Percentiles rank a stretch among this genome's conserved stretches.
Evolutionary conservation across 2,888 invertebrate species (phyloP).

Genomic region (Cremastinae sp.): DNA sequence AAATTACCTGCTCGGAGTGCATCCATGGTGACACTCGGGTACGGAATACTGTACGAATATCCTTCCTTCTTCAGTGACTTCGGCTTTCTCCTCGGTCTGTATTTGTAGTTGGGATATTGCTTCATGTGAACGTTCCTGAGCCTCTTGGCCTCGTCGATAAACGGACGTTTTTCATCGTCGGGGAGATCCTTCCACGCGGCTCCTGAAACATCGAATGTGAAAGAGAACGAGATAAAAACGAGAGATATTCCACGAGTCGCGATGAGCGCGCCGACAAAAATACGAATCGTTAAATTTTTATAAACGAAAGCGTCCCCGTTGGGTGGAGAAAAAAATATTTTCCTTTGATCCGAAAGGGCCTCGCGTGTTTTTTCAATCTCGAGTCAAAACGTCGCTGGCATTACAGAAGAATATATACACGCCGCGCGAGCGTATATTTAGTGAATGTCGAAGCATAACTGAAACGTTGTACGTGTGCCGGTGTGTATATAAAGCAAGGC

Average conservation of each 20-base stretch:
- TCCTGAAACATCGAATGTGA: constrained; percentile 82
- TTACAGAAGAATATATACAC: neutral
- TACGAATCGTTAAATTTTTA: no score
- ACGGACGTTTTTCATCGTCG: constrained; percentile 97
- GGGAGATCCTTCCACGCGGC: constrained; percentile 97
- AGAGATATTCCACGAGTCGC: neutral
- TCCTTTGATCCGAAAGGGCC: no score
- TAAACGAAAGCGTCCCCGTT: neutral
- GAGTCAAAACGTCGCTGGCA: neutral
- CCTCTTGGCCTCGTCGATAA: constrained; percentile 98
- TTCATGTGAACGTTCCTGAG: constrained; percentile 97
- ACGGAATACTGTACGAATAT: constrained; percentile 95
- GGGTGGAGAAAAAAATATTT: no score
- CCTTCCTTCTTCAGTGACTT: constrained; percentile 94
- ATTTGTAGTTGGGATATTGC: constrained; percentile 97
- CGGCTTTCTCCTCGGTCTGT: constrained; percentile 93
- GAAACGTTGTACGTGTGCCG: constrained; percentile 39
- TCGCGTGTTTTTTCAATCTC: neutral
- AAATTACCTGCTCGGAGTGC: constrained; percentile 91
- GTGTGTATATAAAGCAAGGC: constrained; percentile 42
- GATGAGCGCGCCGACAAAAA: no score
- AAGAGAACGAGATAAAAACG: neutral
- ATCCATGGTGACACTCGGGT: constrained; percentile 94
- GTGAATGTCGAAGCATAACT: constrained; percentile 42
- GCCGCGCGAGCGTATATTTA: constrained; percentile 5